Evolutionary conservation across 1,140 invertebrate species (phyloP).

Genomic region (honey bee (Apis mellifera)): Amel_HAv3.1 CM009934.2:9181501-9182000

Average conservation of each 20-base stretch:
- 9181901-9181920: conserved; percentile 74
- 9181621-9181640: not conserved
- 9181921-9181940: conserved; percentile 68
- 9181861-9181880: conserved; percentile 63
- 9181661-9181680: conserved; percentile 47
- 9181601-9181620: too few species aligned
- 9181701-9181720: conserved; percentile 53
- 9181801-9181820: conserved; percentile 18
- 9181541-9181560: conserved; percentile 35
- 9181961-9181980: conserved; percentile 26
- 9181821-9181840: conserved; percentile 34
- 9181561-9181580: conserved; percentile 42
- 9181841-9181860: conserved; percentile 51
- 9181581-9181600: conserved; percentile 24
- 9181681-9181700: conserved; percentile 51
- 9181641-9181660: conserved; percentile 51
- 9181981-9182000: not conserved
- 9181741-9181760: conserved; percentile 15
- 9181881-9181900: conserved; percentile 75
- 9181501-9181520: conserved; percentile 23
- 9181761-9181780: conserved; percentile 22
- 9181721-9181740: conserved; percentile 42
- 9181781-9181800: conserved; percentile 16
- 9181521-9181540: conserved; percentile 22
- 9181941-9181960: conserved; percentile 61